These are phyloP conservation scores for Indicator maculatus DNA, from an alignment of 2,113 vertebrate species.

Conservation along the genomic window DNA sequence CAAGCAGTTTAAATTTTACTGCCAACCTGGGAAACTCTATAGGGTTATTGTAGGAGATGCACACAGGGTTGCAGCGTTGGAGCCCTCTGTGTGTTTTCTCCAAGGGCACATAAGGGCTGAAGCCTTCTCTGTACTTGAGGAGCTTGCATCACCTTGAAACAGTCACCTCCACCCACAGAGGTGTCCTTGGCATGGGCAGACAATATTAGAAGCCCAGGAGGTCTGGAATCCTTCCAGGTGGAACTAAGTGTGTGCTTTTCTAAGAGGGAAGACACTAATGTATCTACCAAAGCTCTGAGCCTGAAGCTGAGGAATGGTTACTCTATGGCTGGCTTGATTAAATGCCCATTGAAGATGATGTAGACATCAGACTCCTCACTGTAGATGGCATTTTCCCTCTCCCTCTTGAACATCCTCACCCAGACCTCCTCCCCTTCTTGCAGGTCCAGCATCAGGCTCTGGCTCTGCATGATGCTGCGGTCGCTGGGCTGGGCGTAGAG, in stretches of 20 bases:
- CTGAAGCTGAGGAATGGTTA: background rate
- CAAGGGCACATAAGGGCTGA: background rate
- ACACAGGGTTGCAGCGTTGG: background rate
- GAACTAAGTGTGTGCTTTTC: background rate
- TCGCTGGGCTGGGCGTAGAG: constrained; percentile 88
- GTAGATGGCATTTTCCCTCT: constrained; percentile 85
- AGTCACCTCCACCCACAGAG: background rate
- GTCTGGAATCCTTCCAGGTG: background rate
- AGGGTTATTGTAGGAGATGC: background rate
- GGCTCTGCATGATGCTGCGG: constrained; percentile 88
- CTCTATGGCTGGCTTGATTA: constrained; percentile 79
- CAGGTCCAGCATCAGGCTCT: constrained; percentile 85
- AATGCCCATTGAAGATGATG: constrained; percentile 85
- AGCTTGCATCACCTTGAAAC: background rate
- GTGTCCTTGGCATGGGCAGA: background rate
- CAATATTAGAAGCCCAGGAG: background rate
- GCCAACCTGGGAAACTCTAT: background rate
- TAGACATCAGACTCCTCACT: constrained; percentile 85
- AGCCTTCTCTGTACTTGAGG: background rate
- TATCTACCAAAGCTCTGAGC: background rate
- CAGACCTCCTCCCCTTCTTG: constrained; percentile 83
- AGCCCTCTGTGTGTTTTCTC: background rate
- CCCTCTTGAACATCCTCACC: constrained; percentile 84
- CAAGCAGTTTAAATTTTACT: background rate
- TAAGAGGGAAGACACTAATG: background rate